Evolutionary conservation across 92 coral and sea anemone species (phyloP), one percentile per base, ranked within the genome.

Genomic region (Plumapathes pennacea): DNA sequence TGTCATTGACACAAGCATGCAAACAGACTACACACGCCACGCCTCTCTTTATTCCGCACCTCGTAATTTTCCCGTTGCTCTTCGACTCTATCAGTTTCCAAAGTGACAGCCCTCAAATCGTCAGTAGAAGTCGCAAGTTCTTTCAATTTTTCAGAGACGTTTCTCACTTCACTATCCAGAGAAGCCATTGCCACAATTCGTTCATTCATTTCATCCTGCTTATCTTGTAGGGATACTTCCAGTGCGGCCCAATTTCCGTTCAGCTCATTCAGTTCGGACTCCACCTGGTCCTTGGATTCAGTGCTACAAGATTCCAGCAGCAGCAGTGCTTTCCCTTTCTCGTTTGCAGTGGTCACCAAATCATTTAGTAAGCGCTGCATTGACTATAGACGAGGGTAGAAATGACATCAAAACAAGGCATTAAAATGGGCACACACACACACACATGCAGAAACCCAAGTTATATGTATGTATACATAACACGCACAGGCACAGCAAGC

Each of bases 51-150:
- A n/a, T n/a, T n/a, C n/a, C 21, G n/a, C 52, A 83, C 96, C 86
- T 87, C 86, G 28, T 77, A 87, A 49, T 60, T 83, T 32, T 87
- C 96, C 13, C 96, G 89, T 10, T 77, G 85, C 26, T 69, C 84
- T 34, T 63, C 60, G 1, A 87, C 86, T 32, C 73, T 69, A 9
- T 72, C 54, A 1, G 59, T 49, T 15, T 69, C 90, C 33, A 83
- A 64, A 50, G 72, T 87, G 47, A 72, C 41, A 12, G 83, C 60
- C 34, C 76, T 87, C 45, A 87, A 47, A 36, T 87, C 96, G 25
- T 87, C 96, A 1, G 96, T 82, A 5, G 96, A 87, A 19, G 82
- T 71, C n/a, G 85, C 82, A 25, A 87, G 55, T 50, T 72, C 90
- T 12, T 77, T 57, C 34, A 87, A 67, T 28, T 80, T 78, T 21